Base-by-base conservation (phyloP, 1,140 invertebrate genomes). In the Cyclina sinensis region DNA sequence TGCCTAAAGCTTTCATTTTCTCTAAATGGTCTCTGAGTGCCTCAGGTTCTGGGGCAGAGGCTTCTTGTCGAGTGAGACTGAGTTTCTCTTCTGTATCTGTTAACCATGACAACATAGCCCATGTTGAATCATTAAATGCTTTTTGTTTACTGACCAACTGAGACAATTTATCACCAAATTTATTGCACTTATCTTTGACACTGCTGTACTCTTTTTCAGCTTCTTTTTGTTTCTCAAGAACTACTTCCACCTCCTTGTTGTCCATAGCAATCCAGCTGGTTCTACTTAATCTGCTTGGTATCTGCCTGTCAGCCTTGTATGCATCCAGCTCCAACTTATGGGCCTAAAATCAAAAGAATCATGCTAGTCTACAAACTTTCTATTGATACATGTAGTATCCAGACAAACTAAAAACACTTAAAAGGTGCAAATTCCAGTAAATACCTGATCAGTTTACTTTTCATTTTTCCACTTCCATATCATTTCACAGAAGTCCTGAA, bases 11-110 rank as follows among this genome's bases (percentile, higher is more conserved):
- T 95, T 98, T 98, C 0, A 98, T 97, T 84, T 97, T 97, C 85
- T 97, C 97, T 43, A 99, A 96, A 95, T 99, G 98, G 54, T 98
- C 97, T 94, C 99, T 98, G 0, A 99, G 97, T 37, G 97, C 97
- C 93, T 97, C 97, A 0, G 98, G 98, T 92, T 99, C 98, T 0
- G 97, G 98, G 39, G 97, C 98, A 68, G 98, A 96, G 0, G 97
- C 97, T 93, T 99, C 98, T 11, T 97, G 97, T 24, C 98, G 96
- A 21, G 98, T 95, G 65, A 97, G 97, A 3, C 96, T 96, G 0
- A 97, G 97, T 95, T 97, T 97, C 0, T 98, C 97, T 92, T 98
- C 98, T 21, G 97, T 96, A 83, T 98, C 97, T 39, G 97, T 96
- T 81, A 99, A 94, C 98, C 98, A 99, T 0, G 96, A 95, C 70